Conservation (phyloP, 1,140 invertebrate genomes). For the Aphelinus certus region DNA sequence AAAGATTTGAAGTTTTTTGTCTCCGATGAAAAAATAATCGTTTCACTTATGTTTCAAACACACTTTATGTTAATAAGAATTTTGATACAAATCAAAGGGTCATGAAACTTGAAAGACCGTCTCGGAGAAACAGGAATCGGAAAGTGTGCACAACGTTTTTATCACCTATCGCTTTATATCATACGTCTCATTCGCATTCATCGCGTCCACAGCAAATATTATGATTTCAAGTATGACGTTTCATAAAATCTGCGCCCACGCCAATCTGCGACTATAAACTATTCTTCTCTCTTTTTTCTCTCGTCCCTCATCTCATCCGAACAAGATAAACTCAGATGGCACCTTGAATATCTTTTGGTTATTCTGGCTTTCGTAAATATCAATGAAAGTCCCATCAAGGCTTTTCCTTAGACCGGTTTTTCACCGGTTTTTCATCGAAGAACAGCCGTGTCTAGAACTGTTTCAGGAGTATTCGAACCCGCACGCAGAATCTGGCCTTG, state of each 20-base stretch:
- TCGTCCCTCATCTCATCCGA: not conserved
- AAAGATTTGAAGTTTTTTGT: no score
- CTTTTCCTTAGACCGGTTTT: slow-evolving; percentile 16
- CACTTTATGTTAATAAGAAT: no score
- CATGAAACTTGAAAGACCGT: no score
- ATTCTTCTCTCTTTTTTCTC: not conserved
- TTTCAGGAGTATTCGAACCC: no score
- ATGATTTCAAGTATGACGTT: slow-evolving; percentile 41
- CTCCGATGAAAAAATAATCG: no score
- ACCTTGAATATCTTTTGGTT: not conserved
- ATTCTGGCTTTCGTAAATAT: not conserved
- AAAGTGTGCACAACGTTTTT: no score
- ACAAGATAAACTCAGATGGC: not conserved
- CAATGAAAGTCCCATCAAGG: not conserved
- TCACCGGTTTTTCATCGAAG: not conserved
- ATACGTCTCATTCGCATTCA: slow-evolving; percentile 25
- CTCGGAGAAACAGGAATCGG: no score
- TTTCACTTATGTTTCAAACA: no score
- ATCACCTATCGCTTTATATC: no score
- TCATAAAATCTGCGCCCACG: slow-evolving; percentile 19
- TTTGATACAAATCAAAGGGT: no score
- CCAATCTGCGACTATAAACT: not conserved
- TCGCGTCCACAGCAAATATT: slow-evolving; percentile 18
- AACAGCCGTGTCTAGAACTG: not conserved
- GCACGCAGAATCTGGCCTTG: slow-evolving; percentile 7